Percentiles rank a stretch among this genome's conserved stretches.
phyloP scores from a whole-genome alignment of 2,888 invertebrate species.

The Andrena chrysosceles region DNA sequence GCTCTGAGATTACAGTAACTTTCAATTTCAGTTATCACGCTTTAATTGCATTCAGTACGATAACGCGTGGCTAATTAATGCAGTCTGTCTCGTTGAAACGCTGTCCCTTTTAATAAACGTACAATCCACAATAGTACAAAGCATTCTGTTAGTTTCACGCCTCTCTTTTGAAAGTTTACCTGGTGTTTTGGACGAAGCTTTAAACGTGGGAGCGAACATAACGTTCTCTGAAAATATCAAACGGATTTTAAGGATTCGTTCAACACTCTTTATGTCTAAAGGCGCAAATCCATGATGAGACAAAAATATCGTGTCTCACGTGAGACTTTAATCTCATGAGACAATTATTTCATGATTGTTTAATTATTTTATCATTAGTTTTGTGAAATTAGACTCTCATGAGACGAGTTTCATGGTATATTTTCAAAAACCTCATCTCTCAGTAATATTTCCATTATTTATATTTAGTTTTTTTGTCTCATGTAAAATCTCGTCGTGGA shows the following conservation, averaged over 20 bases:
- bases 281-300: no score
- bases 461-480: no score
- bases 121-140: slow-evolving; percentile 29
- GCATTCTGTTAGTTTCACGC: slow-evolving; percentile 60
- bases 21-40: neutral
- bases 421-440: no score
- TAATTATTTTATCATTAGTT: no score
- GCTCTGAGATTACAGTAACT: neutral
- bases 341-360: no score
- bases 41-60: neutral
- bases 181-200: slow-evolving; percentile 91
- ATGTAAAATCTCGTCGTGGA: no score
- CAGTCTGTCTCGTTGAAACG: neutral
- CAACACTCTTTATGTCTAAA: neutral
- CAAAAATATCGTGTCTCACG: no score
- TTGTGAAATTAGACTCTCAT: no score
- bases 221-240: slow-evolving; percentile 88
- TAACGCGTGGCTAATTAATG: neutral
- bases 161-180: slow-evolving; percentile 85
- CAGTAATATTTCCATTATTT: no score
- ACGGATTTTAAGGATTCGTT: slow-evolving; percentile 46
- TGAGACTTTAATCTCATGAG: no score
- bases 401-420: no score
- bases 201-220: slow-evolving; percentile 93
- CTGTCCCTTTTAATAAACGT: neutral